Conservation (phyloP, 1,140 invertebrate genomes). For the Ceratosolen fusciceps region DNA sequence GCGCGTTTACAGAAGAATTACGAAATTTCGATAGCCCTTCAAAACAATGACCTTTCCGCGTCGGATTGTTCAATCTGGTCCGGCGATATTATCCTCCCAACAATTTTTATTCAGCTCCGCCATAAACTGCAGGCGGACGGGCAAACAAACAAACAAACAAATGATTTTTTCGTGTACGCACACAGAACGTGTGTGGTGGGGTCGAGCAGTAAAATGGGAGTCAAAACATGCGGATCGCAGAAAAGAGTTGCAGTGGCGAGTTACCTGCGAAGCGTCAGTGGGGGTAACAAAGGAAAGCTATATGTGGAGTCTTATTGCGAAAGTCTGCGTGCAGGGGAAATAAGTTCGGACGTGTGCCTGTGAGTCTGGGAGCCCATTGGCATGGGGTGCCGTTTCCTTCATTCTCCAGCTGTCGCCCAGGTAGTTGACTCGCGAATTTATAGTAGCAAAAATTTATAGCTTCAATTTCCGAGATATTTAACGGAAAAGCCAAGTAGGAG, state of each 20-base stretch:
- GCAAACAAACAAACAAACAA: background rate
- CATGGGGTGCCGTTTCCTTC: conserved; percentile 16
- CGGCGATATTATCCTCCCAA: background rate
- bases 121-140: background rate
- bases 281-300: background rate
- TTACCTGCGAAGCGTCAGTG: background rate
- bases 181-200: no score
- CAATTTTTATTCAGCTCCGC: background rate
- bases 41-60: background rate
- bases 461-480: conserved; percentile 64
- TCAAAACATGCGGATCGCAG: background rate
- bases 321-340: conserved; percentile 1
- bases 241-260: background rate
- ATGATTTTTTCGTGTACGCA: background rate
- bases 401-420: conserved; percentile 32
- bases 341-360: background rate
- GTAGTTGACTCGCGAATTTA: conserved; percentile 58
- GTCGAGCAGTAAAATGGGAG: background rate
- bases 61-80: background rate
- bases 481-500: conserved; percentile 27
- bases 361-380: background rate
- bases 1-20: background rate
- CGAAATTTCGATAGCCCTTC: background rate
- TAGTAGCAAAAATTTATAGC: conserved; percentile 66
- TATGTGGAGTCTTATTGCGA: background rate